These are phyloP conservation scores for Otolemur crassicaudatus DNA, from an alignment of 2,797 vertebrate species.

Conservation along the genomic window DNA sequence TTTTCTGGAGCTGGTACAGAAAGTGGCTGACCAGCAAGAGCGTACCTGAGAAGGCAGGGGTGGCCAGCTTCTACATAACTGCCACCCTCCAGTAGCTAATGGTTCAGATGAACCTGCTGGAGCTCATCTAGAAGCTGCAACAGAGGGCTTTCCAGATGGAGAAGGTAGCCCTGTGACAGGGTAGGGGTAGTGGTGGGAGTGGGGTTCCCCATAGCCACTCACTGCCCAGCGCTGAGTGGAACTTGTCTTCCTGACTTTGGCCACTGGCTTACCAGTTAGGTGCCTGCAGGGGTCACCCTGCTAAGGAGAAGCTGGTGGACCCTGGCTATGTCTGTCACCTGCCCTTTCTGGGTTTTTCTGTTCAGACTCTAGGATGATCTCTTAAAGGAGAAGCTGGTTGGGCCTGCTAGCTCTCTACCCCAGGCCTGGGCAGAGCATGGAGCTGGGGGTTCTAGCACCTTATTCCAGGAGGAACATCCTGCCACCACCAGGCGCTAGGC, in stretches of 20 bases:
- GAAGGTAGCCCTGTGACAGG: neutral
- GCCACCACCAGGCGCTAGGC: fast-evolving
- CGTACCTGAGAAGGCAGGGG: constrained; percentile 97
- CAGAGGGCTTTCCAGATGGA: constrained; percentile 91
- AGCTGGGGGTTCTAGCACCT: neutral
- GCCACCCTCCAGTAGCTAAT: constrained; percentile 97
- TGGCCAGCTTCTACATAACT: constrained; percentile 97
- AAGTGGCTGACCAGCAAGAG: constrained; percentile 98
- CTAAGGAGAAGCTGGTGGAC: neutral
- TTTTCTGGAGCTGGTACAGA: constrained; percentile 96
- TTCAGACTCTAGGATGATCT: neutral
- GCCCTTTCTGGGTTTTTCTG: neutral
- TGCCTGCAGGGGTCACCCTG: neutral
- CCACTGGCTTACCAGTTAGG: neutral
- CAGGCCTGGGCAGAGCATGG: neutral
- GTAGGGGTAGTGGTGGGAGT: no score
- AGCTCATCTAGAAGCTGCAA: constrained; percentile 96
- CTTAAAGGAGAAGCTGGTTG: neutral
- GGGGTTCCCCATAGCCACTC: neutral
- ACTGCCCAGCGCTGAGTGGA: neutral
- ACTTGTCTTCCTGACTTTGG: neutral
- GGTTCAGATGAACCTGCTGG: constrained; percentile 97
- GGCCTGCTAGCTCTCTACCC: neutral
- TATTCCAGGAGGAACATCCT: neutral
- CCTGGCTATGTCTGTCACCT: neutral